A percentile compares a stretch with the other conserved stretches of the same genome.
These are phyloP conservation scores for Leptinotarsa undecemlineata DNA, from an alignment of 1,140 invertebrate species.

Conservation along the genomic window DNA sequence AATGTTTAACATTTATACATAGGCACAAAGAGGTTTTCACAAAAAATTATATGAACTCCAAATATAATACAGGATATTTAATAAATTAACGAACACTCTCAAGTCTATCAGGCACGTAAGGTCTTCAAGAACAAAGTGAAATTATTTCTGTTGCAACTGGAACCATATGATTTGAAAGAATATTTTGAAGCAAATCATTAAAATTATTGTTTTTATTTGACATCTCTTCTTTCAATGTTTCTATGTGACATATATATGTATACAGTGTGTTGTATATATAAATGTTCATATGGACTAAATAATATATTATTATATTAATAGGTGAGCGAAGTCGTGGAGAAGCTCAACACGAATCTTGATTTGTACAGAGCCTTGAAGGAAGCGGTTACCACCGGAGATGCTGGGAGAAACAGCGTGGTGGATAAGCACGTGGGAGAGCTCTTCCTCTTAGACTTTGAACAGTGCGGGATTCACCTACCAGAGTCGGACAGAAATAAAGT, in stretches of 20 bases:
- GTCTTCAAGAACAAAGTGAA: too few relatives aligned
- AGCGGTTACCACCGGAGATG: constrained; percentile 74
- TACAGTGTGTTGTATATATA: not conserved
- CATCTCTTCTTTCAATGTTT: too few relatives aligned
- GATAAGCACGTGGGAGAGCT: constrained; percentile 86
- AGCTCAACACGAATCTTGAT: constrained; percentile 86
- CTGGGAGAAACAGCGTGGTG: constrained; percentile 67
- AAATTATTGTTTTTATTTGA: too few relatives aligned
- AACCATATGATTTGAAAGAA: too few relatives aligned
- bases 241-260: not conserved
- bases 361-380: constrained; percentile 77
- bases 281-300: not conserved
- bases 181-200: too few relatives aligned
- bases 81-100: too few relatives aligned
- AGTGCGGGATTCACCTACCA: constrained; percentile 92
- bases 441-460: constrained; percentile 96
- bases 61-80: too few relatives aligned
- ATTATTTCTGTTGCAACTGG: too few relatives aligned
- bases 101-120: too few relatives aligned
- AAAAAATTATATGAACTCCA: too few relatives aligned
- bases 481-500: constrained; percentile 75
- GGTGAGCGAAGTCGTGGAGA: constrained; percentile 45
- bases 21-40: too few relatives aligned
- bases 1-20: too few relatives aligned
- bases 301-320: constrained; percentile 26